phyloP scores from a whole-genome alignment of 2,888 invertebrate species.

The Drosophila algonquin region DNA sequence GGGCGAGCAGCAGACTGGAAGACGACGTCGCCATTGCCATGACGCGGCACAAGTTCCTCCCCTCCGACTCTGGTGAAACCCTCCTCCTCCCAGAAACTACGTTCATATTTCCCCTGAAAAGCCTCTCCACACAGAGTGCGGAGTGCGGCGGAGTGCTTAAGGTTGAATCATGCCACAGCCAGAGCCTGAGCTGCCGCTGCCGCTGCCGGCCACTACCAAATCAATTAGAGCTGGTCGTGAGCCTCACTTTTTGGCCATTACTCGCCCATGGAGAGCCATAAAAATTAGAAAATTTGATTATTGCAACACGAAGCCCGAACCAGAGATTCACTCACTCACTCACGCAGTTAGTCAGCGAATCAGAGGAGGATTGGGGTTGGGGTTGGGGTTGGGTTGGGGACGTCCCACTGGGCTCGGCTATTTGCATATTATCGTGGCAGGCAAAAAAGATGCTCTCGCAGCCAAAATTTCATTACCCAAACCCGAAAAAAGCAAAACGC shows the following conservation, averaged over 20 bases:
- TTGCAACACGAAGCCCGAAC: slow-evolving; percentile 69
- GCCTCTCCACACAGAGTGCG: slow-evolving; percentile 28
- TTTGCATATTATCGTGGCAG: slow-evolving; percentile 72
- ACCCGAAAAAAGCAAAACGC: slow-evolving; percentile 35
- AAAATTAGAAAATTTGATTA: slow-evolving; percentile 83
- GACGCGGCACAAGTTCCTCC: slow-evolving; percentile 53
- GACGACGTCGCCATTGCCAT: slow-evolving; percentile 64
- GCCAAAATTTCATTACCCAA: slow-evolving; percentile 77
- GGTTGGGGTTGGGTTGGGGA: not conserved
- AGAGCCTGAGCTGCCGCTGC: not conserved
- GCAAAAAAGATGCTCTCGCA: slow-evolving; percentile 64
- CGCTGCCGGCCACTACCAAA: slow-evolving; percentile 53
- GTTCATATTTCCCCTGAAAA: slow-evolving; percentile 27
- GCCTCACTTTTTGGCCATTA: slow-evolving; percentile 56
- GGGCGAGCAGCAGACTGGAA: slow-evolving; percentile 73
- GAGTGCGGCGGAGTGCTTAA: slow-evolving; percentile 31
- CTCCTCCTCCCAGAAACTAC: not conserved
- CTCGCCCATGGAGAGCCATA: slow-evolving; percentile 74
- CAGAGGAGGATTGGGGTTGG: not conserved
- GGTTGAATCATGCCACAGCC: slow-evolving; percentile 52
- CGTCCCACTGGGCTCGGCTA: slow-evolving; percentile 53
- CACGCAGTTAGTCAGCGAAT: slow-evolving; percentile 1
- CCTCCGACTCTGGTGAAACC: slow-evolving; percentile 6
- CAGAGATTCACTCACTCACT: slow-evolving; percentile 53
- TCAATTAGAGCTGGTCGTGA: slow-evolving; percentile 70